Evolutionary conservation across 1,140 invertebrate species (phyloP).

Genomic region (Drosophila funebris): DNA sequence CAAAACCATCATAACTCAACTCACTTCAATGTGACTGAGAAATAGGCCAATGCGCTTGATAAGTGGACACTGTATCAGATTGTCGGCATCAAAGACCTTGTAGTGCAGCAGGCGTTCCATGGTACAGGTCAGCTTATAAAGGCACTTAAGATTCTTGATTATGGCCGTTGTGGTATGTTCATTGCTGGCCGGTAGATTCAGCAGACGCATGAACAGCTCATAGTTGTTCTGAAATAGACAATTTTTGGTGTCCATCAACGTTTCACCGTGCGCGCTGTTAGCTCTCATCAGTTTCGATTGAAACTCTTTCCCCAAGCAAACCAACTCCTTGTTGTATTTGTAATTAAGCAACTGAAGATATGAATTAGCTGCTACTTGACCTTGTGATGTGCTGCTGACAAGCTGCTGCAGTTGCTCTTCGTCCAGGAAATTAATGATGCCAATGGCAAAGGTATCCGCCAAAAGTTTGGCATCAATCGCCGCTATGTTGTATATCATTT

Average conservation of each 20-base stretch:
- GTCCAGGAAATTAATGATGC: conserved; percentile 78
- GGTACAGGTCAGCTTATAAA: conserved; percentile 55
- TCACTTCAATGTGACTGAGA: conserved; percentile 69
- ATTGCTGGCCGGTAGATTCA: conserved; percentile 52
- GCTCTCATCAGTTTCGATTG: background rate
- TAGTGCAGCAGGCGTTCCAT: conserved; percentile 68
- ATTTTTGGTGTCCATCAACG: conserved; percentile 31
- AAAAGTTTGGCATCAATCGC: conserved; percentile 57
- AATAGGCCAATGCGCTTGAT: conserved; percentile 76
- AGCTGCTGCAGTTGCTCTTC: conserved; percentile 47
- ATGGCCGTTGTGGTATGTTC: conserved; percentile 41
- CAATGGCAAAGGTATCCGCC: conserved; percentile 70
- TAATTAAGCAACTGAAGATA: conserved; percentile 45
- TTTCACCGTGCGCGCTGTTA: background rate
- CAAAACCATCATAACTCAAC: background rate
- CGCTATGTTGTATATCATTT: conserved; percentile 67
- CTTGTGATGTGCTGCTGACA: background rate
- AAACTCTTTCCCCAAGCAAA: conserved; percentile 48
- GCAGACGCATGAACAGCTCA: conserved; percentile 68
- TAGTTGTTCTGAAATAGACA: conserved; percentile 71
- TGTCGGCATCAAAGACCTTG: conserved; percentile 64
- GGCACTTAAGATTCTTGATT: conserved; percentile 46
- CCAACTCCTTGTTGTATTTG: conserved; percentile 66
- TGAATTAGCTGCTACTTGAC: background rate
- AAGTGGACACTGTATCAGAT: conserved; percentile 55